Evolutionary conservation across 1,140 invertebrate genomes (phyloP).

Genomic region (Zaprionus capensis): DNA sequence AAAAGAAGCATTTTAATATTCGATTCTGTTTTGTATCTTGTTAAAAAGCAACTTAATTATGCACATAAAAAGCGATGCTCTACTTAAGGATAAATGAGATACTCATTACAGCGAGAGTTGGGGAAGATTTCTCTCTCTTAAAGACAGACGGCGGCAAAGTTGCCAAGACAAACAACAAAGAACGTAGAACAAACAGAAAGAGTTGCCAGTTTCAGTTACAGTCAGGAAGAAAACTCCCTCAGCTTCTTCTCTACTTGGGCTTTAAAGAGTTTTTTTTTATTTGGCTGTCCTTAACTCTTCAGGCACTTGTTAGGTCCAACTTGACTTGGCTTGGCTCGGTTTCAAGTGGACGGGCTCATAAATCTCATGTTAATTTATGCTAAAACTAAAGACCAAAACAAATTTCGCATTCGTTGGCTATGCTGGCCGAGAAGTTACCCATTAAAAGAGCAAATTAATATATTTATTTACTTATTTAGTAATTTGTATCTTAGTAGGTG

Average conservation of each 20-base stretch:
- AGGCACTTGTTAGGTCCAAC: constrained; percentile 66
- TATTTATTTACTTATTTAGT: not conserved
- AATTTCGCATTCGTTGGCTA: constrained; percentile 60
- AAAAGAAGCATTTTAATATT: constrained; percentile 21
- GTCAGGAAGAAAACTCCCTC: constrained; percentile 10
- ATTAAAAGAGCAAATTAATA: not conserved
- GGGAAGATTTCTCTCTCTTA: not conserved
- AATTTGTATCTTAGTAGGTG: too few relatives aligned
- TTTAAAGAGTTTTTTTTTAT: constrained; percentile 49
- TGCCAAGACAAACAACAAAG: constrained; percentile 64
- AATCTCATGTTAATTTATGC: constrained; percentile 82
- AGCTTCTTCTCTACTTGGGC: constrained; percentile 36
- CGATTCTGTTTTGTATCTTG: constrained; percentile 33
- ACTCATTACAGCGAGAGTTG: constrained; percentile 46
- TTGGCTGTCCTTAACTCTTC: constrained; percentile 55
- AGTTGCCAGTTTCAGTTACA: constrained; percentile 20
- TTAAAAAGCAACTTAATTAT: constrained; percentile 44
- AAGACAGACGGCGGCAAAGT: constrained; percentile 67
- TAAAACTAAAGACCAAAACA: constrained; percentile 81
- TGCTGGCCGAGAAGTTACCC: constrained; percentile 10
- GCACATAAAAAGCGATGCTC: constrained; percentile 25
- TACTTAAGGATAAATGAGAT: constrained; percentile 41
- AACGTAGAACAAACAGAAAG: constrained; percentile 32
- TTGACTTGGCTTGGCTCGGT: constrained; percentile 67
- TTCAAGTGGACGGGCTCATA: constrained; percentile 72